phyloP scores from a whole-genome alignment of 1,140 invertebrate genomes.

The Aphis craccivora region DNA sequence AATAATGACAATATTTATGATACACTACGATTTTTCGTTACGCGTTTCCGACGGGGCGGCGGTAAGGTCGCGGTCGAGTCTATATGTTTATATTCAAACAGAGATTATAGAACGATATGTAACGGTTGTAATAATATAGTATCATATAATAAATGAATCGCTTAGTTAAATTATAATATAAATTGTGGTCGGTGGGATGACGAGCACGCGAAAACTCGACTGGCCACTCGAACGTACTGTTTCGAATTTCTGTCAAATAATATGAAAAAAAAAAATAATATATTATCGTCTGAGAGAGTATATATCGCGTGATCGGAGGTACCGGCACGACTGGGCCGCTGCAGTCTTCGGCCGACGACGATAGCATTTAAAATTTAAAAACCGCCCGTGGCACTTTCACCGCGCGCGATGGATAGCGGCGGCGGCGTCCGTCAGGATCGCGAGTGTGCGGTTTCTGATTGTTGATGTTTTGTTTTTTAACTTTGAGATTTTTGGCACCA shows the following conservation, averaged over 20 bases:
- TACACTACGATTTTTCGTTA: neutral
- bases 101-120: neutral
- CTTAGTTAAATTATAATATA: neutral
- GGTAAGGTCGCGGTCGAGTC: neutral
- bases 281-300: neutral
- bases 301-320: neutral
- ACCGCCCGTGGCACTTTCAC: slow-evolving; percentile 23
- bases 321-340: slow-evolving; percentile 18
- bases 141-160: neutral
- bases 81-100: neutral
- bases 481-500: neutral
- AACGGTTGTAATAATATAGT: too few relatives aligned
- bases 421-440: neutral
- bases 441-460: neutral
- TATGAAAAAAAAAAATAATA: neutral
- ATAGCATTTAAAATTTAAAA: slow-evolving; percentile 4
- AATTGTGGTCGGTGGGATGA: neutral
- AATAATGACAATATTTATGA: neutral
- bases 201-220: neutral
- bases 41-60: neutral
- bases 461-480: neutral
- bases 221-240: neutral
- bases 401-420: neutral
- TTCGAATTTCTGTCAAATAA: neutral
- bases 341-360: slow-evolving; percentile 1